Evolutionary conservation across 2,797 vertebrate species (phyloP).

Genomic region (Geotrypetes seraphini): DNA sequence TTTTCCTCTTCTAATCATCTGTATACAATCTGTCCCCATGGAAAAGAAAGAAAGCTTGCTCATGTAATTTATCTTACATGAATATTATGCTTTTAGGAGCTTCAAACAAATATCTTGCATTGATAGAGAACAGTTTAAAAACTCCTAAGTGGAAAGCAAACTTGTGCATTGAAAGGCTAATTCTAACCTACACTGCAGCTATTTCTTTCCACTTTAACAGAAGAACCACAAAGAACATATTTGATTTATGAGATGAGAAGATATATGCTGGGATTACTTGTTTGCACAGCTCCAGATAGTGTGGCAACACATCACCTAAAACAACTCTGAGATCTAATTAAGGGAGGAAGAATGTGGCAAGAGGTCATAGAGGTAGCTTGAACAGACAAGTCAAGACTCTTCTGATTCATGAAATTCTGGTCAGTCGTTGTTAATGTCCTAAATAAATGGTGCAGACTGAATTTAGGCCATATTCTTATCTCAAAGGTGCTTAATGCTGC

Average conservation of each 20-base stretch:
- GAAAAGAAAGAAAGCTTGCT: constrained; percentile 37
- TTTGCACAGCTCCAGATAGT: neutral
- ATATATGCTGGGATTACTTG: no score
- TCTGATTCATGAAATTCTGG: constrained; percentile 18
- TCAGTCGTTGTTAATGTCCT: neutral
- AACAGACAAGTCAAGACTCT: constrained; percentile 21
- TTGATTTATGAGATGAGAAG: constrained; percentile 8
- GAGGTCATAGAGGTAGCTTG: constrained; percentile 14
- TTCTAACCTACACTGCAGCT: constrained; percentile 15
- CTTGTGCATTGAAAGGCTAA: constrained; percentile 23
- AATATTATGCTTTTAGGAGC: constrained; percentile 32
- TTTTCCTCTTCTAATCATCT: constrained; percentile 50
- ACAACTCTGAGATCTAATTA: constrained; percentile 12
- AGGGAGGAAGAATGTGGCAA: constrained; percentile 9
- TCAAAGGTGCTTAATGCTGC: no score
- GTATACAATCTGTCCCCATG: constrained; percentile 45
- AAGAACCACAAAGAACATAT: neutral
- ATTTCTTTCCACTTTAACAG: neutral
- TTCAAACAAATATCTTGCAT: constrained; percentile 29
- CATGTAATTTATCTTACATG: constrained; percentile 38
- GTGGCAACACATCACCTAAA: neutral
- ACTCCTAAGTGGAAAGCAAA: constrained; percentile 23
- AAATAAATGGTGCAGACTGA: no score
- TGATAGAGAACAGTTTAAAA: constrained; percentile 4
- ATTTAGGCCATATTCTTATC: no score